These are phyloP conservation scores for Panopea generosa DNA, from an alignment of 2,888 invertebrate species.

Conservation along the genomic window DNA sequence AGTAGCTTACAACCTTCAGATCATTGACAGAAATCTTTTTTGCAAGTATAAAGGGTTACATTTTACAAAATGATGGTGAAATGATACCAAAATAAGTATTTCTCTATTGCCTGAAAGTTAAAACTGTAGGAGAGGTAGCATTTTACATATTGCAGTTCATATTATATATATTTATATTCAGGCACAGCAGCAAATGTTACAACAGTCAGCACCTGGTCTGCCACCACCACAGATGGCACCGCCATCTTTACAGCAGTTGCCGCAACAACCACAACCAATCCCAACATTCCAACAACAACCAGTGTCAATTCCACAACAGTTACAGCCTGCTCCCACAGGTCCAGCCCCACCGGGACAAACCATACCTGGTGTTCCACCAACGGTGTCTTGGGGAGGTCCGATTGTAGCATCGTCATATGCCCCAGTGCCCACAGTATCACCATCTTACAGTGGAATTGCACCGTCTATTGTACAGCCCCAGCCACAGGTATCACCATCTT, in stretches of 20 bases:
- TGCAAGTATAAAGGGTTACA: too few relatives aligned
- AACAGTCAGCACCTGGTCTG: slow-evolving; percentile 39
- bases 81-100: too few relatives aligned
- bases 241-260: slow-evolving; percentile 19
- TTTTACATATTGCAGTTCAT: too few relatives aligned
- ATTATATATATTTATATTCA: too few relatives aligned
- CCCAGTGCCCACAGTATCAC: not conserved
- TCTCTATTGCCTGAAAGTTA: too few relatives aligned
- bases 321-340: slow-evolving; percentile 9
- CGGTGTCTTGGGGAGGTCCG: slow-evolving; percentile 13
- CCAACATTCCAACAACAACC: not conserved
- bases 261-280: slow-evolving; percentile 24
- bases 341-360: not conserved
- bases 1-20: too few relatives aligned
- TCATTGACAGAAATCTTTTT: too few relatives aligned
- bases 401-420: not conserved
- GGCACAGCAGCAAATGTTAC: slow-evolving; percentile 25
- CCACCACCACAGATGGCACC: slow-evolving; percentile 24
- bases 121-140: too few relatives aligned
- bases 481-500: not conserved
- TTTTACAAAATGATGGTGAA: too few relatives aligned
- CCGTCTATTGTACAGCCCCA: not conserved
- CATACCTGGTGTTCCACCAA: not conserved
- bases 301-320: not conserved
- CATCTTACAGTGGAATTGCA: not conserved